Conservation (phyloP, 2,797 vertebrate genomes). For the Pelochelys cantorii region DNA sequence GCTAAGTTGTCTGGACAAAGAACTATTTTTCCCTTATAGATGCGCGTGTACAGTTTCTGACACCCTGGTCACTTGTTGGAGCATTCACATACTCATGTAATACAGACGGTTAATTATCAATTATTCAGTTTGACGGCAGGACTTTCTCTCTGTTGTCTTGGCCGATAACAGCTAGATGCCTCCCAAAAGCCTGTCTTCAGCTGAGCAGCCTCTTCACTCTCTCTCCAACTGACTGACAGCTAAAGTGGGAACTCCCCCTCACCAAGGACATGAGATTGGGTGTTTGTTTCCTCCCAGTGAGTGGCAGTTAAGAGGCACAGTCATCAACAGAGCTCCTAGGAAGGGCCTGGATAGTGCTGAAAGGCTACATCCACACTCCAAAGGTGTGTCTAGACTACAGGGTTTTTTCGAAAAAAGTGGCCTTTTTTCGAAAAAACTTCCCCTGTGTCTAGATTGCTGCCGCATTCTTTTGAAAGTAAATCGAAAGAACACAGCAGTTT, state of each 20-base stretch:
- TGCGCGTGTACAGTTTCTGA: not conserved
- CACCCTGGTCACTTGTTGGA: not conserved
- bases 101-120: not conserved
- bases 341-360: not conserved
- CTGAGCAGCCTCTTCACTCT: not conserved
- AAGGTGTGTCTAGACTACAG: too few relatives aligned
- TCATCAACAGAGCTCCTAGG: not conserved
- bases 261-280: not conserved
- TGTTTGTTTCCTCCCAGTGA: not conserved
- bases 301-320: not conserved
- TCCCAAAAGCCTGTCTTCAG: not conserved
- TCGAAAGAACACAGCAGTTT: too few relatives aligned
- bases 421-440: too few relatives aligned
- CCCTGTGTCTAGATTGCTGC: too few relatives aligned
- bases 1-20: not conserved
- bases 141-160: rapidly evolving
- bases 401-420: too few relatives aligned
- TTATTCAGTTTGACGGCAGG: rapidly evolving
- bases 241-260: not conserved
- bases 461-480: too few relatives aligned
- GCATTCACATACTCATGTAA: not conserved
- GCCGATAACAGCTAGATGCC: not conserved
- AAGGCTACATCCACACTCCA: too few relatives aligned
- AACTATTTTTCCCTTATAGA: not conserved
- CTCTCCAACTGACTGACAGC: not conserved